phyloP scores from a whole-genome alignment of 2,888 invertebrate species.

The Ferdinandea cuprea region DNA sequence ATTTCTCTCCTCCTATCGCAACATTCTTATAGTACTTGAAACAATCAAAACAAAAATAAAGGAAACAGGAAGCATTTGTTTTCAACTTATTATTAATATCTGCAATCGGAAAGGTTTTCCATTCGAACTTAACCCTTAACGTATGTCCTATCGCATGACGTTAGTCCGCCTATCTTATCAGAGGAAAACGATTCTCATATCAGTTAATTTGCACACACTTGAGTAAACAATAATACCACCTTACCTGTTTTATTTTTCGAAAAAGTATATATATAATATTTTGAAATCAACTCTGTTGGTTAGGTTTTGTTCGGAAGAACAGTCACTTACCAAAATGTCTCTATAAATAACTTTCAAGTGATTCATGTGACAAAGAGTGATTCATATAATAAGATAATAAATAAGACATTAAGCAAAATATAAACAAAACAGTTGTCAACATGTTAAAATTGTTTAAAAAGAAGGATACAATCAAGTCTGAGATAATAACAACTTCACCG shows the following conservation, averaged over 20 bases:
- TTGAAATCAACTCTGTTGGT: conserved; percentile 55
- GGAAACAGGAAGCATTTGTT: neutral
- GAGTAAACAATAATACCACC: conserved; percentile 39
- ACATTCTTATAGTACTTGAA: neutral
- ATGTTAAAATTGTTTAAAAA: conserved; percentile 67
- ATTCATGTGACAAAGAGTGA: neutral
- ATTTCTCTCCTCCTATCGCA: neutral
- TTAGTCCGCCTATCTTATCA: conserved; percentile 48
- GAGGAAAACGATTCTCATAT: conserved; percentile 17
- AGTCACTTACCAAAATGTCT: conserved; percentile 42
- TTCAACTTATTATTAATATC: neutral
- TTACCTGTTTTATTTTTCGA: conserved; percentile 10
- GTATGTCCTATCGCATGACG: neutral
- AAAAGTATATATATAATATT: conserved; percentile 12
- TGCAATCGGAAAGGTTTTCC: conserved; percentile 1
- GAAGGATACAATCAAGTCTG: conserved; percentile 78
- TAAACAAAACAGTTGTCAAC: conserved; percentile 15
- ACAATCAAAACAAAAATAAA: neutral
- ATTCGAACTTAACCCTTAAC: neutral
- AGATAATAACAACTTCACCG: conserved; percentile 80
- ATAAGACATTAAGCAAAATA: neutral
- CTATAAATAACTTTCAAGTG: conserved; percentile 40
- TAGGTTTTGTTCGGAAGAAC: conserved; percentile 23
- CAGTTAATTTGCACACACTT: conserved; percentile 68
- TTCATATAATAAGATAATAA: neutral